Base-by-base conservation (phyloP, 2,797 vertebrate genomes). In the Phalloptychus januarius region DNA sequence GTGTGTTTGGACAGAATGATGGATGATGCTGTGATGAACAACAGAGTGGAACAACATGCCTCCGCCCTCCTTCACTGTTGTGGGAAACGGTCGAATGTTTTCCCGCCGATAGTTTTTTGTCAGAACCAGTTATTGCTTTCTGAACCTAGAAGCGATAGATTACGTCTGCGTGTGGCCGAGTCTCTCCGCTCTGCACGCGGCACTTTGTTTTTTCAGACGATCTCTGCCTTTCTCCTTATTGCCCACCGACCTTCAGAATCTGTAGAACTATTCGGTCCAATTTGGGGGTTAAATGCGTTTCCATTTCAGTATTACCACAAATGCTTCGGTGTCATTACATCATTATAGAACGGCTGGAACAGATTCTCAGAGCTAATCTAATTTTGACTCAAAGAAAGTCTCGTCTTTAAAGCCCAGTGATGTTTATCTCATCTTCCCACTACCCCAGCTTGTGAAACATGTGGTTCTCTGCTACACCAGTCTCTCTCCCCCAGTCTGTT, bases 361-460 rank as follows among this genome's bases (percentile, higher is more conserved):
- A 36, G 63, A 69, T 81, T 75, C 72, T 72, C 72, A 56, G 38
- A 31, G 46, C 45, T 45, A 25, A 45, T 46, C 46, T 75, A 54
- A 33, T 63, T 58, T 77, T 76, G 78, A 82, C 75, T 63, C 40
- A 36, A 48, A 33, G 70, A 40, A 79, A 90, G 79, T 38, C 36
- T 74, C 71, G 73, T 77, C 36, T 80, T 71, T 84, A 85, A 75
- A 86, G 75, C 33, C 74, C 48, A 67, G 67, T 71, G 76, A 88
- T 86, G 83, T 89, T 84, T 84, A 74, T 67, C 71, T 75, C 82
- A 45, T 50, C 28, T 70, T 31, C 12, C 69, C 61, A 75, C 74
- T 74, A 77, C 77, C 75, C 87, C 79, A 77, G 69, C 77, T 84
- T 83, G 80, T 81, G 76, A 82, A 92, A 86, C 86, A 90, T 78